Conservation (phyloP, 2,113 vertebrate species). For the Stigmatopora argus region DNA sequence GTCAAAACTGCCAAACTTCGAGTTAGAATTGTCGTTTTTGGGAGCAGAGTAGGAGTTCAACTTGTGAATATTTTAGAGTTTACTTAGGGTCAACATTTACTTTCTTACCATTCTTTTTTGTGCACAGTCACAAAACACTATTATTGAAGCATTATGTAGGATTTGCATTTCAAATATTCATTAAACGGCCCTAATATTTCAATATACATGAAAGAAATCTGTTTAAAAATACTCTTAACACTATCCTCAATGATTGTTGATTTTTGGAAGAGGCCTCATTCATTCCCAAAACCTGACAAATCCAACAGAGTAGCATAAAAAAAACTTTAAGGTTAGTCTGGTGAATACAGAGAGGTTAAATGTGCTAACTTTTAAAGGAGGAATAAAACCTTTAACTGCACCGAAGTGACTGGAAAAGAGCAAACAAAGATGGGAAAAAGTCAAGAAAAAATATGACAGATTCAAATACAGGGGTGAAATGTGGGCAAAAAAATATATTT, state of each 20-base stretch:
- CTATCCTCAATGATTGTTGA: no score
- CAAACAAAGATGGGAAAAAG: background rate
- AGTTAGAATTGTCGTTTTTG: background rate
- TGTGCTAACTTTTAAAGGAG: constrained; percentile 25
- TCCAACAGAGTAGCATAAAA: constrained; percentile 24
- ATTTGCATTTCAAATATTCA: no score
- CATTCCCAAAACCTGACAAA: background rate
- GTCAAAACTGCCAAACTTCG: background rate
- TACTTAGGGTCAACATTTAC: background rate
- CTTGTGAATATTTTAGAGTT: background rate
- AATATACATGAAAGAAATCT: no score
- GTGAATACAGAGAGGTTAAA: constrained; percentile 34
- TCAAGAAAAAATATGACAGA: background rate
- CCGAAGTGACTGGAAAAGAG: background rate
- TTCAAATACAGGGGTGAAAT: background rate
- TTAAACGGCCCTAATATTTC: no score
- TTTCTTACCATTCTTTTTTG: background rate
- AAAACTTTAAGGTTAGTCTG: constrained; percentile 37
- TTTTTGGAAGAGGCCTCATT: constrained; percentile 5
- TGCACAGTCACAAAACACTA: background rate
- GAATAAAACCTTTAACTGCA: background rate
- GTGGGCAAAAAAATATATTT: background rate
- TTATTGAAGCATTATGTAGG: background rate
- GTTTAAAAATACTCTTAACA: no score
- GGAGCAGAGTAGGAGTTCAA: background rate